Evolutionary conservation across 2,888 invertebrate genomes (phyloP).

Genomic region (Ceratothoa steindachneri): DNA sequence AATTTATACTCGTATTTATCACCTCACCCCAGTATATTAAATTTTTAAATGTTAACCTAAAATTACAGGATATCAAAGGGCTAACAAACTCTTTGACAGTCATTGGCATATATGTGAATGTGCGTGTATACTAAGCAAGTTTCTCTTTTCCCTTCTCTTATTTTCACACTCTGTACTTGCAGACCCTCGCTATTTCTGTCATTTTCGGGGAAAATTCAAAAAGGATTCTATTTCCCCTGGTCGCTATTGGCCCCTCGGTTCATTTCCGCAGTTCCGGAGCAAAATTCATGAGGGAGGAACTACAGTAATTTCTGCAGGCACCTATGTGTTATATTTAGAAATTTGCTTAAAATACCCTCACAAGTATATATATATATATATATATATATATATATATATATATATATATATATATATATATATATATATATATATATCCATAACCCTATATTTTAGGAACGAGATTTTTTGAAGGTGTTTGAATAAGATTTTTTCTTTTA

Average conservation of each 20-base stretch:
- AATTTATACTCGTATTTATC: too few relatives aligned
- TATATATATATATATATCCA: not conserved
- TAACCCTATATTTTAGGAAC: too few relatives aligned
- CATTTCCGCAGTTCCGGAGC: not conserved
- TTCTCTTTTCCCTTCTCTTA: not conserved
- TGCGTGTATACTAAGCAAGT: too few relatives aligned
- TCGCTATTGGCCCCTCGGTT: constrained; percentile 8
- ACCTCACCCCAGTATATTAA: too few relatives aligned
- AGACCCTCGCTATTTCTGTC: not conserved
- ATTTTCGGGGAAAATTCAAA: not conserved
- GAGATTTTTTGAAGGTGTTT: too few relatives aligned
- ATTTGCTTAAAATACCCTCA: not conserved
- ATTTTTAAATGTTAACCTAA: too few relatives aligned
- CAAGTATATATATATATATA: constrained; percentile 13
- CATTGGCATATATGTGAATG: too few relatives aligned
- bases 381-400: constrained; percentile 12
- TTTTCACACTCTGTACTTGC: not conserved
- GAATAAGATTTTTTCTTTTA: too few relatives aligned
- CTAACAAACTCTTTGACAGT: too few relatives aligned
- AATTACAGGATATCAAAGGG: too few relatives aligned
- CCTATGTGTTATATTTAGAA: constrained; percentile 14
- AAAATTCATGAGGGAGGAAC: constrained; percentile 10
- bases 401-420: not conserved
- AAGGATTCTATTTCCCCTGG: constrained; percentile 5
- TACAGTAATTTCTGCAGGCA: constrained; percentile 1